Conservation (phyloP, 2,113 vertebrate genomes). For the Choloepus hoffmanni region DNA sequence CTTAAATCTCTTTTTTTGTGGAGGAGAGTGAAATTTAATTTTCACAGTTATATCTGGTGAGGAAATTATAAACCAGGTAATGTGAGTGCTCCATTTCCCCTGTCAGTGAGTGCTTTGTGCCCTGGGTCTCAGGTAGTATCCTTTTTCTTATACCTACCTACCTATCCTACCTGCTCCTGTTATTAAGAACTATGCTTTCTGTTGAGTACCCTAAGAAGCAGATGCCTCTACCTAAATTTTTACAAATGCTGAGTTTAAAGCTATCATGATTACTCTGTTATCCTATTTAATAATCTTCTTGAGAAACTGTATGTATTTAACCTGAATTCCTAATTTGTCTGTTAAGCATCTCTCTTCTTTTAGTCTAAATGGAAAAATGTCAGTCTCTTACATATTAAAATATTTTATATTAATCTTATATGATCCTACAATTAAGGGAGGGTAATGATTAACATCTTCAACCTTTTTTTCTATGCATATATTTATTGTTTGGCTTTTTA, state of each 20-base stretch:
- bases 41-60: background rate
- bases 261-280: background rate
- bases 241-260: background rate
- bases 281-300: background rate
- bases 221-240: background rate
- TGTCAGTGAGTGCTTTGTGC: background rate
- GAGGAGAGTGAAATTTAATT: background rate
- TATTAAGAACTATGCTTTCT: background rate
- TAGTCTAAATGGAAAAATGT: background rate
- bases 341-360: slow-evolving; percentile 8
- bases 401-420: background rate
- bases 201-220: background rate
- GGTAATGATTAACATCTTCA: slow-evolving; percentile 27
- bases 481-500: slow-evolving; percentile 33
- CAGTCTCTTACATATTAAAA: background rate
- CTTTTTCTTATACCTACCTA: background rate
- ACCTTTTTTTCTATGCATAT: slow-evolving; percentile 5
- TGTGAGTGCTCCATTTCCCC: background rate
- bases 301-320: slow-evolving; percentile 23
- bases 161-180: too few species aligned
- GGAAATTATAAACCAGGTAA: background rate
- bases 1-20: background rate
- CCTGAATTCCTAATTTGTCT: background rate
- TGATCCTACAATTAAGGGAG: background rate
- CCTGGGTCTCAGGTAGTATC: background rate